Base-by-base conservation (phyloP, 2,797 vertebrate species). In the Monodelphis domestica region DNA sequence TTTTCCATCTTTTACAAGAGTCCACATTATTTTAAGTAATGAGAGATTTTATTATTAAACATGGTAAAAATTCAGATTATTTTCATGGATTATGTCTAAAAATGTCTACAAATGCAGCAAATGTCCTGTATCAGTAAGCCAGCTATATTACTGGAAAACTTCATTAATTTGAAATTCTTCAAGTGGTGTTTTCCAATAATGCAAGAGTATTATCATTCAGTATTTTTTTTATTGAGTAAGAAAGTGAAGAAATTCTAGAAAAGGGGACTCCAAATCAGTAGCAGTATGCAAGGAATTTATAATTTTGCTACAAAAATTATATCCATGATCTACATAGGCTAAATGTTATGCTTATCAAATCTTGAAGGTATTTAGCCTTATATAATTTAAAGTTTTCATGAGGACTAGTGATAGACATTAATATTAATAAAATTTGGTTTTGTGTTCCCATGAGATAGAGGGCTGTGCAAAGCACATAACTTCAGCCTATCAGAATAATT, bases 81-180 rank as follows among this genome's bases (percentile, higher is more conserved):
- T 45, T 45, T 24, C 38, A 24, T 78, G 70, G 21, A 78, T 45
- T 78, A 17, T 53, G 53, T 53, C 53, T 78, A 38, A 78, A 78
- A 78, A 78, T 78, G 78, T 21, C 38, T 45, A 24, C 70, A 78
- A 78, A 78, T 78, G 3, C 21, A 78, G 21, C 38, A 45, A 26
- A 45, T 1, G 24, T 45, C 17, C 33, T 70, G 70, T 45, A 10
- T 63, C 17, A 38, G 17, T 78, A 45, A 78, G 7, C 5, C 70
- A 78, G 45, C 2, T 45, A 45, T 45, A 38, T 78, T 24, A 78
- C 70, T 78, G 70, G 70, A 84, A 95, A 96, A 95, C 88, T 52
- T 90, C 93, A 96, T 93, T 92, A 91, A 91, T 93, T 93, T 93
- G 55, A 52, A 78, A 53, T 51, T 90, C 70, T 92, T 50, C 33